Evolutionary conservation across 1,140 invertebrate genomes (phyloP).

Genomic region (Trichonephila inaurata): DNA sequence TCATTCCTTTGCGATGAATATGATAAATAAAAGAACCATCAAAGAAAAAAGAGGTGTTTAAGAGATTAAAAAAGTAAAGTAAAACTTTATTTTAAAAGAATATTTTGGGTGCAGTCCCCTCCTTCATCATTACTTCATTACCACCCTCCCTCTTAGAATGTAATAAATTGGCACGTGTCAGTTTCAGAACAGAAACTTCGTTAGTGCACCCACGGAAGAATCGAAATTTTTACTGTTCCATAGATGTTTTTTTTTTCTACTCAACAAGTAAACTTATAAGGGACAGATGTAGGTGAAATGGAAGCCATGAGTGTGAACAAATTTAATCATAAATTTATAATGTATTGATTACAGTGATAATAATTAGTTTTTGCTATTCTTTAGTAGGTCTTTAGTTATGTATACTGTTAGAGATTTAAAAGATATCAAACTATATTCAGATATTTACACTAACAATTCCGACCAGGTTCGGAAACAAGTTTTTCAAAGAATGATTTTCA

Average conservation of each 20-base stretch:
- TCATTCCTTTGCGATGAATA: neutral
- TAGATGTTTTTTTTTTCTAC: neutral
- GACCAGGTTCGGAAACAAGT: no score
- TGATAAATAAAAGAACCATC: constrained; percentile 16
- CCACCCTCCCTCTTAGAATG: neutral
- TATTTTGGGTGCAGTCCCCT: neutral
- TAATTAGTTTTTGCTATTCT: no score
- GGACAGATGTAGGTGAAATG: neutral
- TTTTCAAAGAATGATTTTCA: no score
- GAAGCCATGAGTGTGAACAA: no score
- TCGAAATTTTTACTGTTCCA: neutral
- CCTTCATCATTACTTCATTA: constrained; percentile 21
- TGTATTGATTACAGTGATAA: no score
- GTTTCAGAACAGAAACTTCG: constrained; percentile 34
- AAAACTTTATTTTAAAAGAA: constrained; percentile 27
- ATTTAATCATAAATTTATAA: no score
- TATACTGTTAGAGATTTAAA: no score
- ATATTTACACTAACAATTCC: no score
- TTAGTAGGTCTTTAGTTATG: no score
- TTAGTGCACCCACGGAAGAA: neutral
- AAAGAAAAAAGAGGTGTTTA: neutral
- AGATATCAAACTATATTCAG: no score
- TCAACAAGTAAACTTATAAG: neutral
- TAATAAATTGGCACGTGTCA: constrained; percentile 57
- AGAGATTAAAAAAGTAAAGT: neutral